phyloP scores from a whole-genome alignment of 2,888 invertebrate genomes.

The Caenorhabditis doughertyi region DNA sequence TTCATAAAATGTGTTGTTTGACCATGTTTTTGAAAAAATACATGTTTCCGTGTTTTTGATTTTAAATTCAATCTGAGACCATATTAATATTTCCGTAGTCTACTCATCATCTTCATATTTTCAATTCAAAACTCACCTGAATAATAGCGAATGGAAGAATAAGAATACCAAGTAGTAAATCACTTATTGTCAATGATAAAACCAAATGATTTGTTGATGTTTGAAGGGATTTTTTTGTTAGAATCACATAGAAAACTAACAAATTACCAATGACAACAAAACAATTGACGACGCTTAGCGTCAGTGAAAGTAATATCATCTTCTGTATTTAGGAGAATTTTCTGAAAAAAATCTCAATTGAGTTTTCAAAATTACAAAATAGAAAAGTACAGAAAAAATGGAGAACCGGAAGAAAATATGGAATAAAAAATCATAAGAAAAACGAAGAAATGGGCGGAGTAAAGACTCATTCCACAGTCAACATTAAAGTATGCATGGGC shows the following conservation, averaged over 20 bases:
- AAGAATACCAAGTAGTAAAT: conserved; percentile 94
- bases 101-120: conserved; percentile 32
- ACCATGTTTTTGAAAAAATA: not conserved
- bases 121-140: conserved; percentile 87
- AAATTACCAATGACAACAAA: conserved; percentile 81
- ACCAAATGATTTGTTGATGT: conserved; percentile 98
- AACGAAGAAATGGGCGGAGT: conserved; percentile 20
- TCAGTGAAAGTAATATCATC: conserved; percentile 65
- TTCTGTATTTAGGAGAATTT: not conserved
- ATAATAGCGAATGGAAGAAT: conserved; percentile 96
- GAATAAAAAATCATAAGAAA: conserved; percentile 29
- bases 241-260: conserved; percentile 80
- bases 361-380: not conserved
- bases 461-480: conserved; percentile 40
- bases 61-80: not conserved
- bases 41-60: not conserved
- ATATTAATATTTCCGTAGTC: conserved; percentile 5
- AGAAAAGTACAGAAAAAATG: not conserved
- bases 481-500: conserved; percentile 57
- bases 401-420: not conserved
- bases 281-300: conserved; percentile 77
- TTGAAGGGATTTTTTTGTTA: conserved; percentile 86
- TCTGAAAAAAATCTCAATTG: conserved; percentile 1
- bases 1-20: not conserved
- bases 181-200: conserved; percentile 95